These are phyloP conservation scores for Drosophila pruinosa DNA, from an alignment of 1,140 invertebrate genomes.

Conservation along the genomic window DNA sequence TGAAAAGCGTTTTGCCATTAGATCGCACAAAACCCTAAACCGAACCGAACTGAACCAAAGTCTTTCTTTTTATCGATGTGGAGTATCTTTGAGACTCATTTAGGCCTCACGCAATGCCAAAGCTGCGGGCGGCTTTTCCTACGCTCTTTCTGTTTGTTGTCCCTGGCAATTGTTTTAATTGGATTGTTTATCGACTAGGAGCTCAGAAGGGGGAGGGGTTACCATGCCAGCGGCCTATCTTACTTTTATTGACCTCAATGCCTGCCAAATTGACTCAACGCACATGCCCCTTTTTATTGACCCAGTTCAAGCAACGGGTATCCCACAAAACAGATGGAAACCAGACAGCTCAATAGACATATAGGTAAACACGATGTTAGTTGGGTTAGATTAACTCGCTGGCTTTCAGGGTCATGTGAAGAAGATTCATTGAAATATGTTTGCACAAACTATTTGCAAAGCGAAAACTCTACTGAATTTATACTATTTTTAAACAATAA, in stretches of 20 bases:
- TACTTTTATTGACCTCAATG: constrained; percentile 54
- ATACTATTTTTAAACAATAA: constrained; percentile 30
- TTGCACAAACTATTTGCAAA: constrained; percentile 37
- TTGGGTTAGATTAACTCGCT: background rate
- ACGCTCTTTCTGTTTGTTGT: constrained; percentile 16
- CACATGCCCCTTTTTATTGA: constrained; percentile 65
- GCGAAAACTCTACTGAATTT: background rate
- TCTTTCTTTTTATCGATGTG: constrained; percentile 15
- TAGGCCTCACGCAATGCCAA: constrained; percentile 59
- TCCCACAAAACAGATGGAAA: constrained; percentile 16
- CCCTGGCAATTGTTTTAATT: constrained; percentile 77
- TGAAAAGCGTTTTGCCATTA: constrained; percentile 31
- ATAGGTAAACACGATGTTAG: background rate
- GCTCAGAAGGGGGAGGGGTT: constrained; percentile 19
- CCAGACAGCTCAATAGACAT: background rate
- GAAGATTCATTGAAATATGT: constrained; percentile 9
- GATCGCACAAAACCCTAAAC: constrained; percentile 12
- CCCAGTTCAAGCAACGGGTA: constrained; percentile 50
- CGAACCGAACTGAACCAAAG: background rate
- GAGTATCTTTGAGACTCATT: constrained; percentile 6
- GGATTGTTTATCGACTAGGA: constrained; percentile 63
- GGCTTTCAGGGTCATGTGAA: constrained; percentile 24
- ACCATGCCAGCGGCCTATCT: constrained; percentile 62
- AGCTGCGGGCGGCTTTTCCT: constrained; percentile 16
- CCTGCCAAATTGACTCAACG: constrained; percentile 42